phyloP scores from a whole-genome alignment of 53 echinoderm and acorn worm genomes.

The Echinometra lucunter region DNA sequence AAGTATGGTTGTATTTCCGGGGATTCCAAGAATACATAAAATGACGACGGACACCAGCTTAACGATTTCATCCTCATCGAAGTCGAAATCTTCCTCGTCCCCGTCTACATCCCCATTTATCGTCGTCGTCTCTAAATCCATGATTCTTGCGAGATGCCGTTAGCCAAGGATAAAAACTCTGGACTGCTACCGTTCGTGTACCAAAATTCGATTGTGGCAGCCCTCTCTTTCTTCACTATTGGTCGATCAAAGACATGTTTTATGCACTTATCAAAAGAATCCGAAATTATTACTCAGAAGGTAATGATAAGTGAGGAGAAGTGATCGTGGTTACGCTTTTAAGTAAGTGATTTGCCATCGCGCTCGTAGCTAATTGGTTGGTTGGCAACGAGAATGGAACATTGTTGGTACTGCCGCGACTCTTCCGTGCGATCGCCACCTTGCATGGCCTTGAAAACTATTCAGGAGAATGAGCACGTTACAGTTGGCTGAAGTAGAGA shows the following conservation, averaged over 20 bases:
- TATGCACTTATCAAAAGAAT: neutral
- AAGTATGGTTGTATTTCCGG: slow-evolving; percentile 16
- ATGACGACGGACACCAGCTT: slow-evolving; percentile 22
- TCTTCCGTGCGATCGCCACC: neutral
- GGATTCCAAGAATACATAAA: neutral
- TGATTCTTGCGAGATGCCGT: neutral
- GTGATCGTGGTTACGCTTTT: neutral
- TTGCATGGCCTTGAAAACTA: too few relatives aligned
- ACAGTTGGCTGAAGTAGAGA: too few relatives aligned
- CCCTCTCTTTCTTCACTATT: too few relatives aligned
- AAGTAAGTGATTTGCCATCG: neutral
- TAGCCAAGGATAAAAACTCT: too few relatives aligned
- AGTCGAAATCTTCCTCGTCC: slow-evolving; percentile 21
- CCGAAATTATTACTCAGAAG: neutral
- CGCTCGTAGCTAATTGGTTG: neutral
- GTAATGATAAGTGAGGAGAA: neutral
- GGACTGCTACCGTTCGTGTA: too few relatives aligned
- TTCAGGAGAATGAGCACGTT: too few relatives aligned
- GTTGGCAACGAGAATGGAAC: neutral
- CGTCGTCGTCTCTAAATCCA: neutral
- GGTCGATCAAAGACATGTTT: too few relatives aligned
- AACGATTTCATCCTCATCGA: slow-evolving; percentile 52
- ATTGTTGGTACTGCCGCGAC: neutral
- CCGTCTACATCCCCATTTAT: neutral
- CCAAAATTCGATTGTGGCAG: too few relatives aligned